These are phyloP conservation scores for Drosophila austrosaltans DNA, from an alignment of 2,888 invertebrate genomes.

Conservation along the genomic window DNA sequence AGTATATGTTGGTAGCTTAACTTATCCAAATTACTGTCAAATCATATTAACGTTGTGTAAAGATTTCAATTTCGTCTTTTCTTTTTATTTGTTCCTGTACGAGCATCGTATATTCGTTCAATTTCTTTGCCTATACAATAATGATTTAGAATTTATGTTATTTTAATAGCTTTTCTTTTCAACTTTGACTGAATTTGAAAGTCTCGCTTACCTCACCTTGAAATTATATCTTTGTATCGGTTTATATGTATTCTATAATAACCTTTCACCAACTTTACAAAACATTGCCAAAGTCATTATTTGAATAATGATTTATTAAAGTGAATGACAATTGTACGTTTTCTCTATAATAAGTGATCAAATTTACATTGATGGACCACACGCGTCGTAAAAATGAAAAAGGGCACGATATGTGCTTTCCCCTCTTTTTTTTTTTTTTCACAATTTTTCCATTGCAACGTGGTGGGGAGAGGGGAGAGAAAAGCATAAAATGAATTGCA, in stretches of 20 bases:
- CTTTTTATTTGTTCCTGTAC: not conserved
- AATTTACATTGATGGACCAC: not conserved
- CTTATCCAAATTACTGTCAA: conserved; percentile 2
- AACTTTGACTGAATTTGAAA: too few species aligned
- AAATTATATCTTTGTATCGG: not conserved
- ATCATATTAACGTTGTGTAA: not conserved
- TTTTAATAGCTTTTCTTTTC: too few species aligned
- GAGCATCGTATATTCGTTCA: too few species aligned
- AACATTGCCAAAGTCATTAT: not conserved
- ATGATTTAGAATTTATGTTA: too few species aligned
- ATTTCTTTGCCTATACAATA: too few species aligned
- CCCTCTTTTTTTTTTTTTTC: not conserved
- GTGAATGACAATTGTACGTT: not conserved
- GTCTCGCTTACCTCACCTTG: too few species aligned
- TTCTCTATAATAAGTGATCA: not conserved
- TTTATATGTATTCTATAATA: not conserved
- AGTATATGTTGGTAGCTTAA: not conserved
- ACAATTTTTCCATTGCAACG: not conserved
- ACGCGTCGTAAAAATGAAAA: not conserved
- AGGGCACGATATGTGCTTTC: not conserved
- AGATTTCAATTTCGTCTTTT: not conserved
- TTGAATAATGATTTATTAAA: not conserved
- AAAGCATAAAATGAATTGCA: conserved; percentile 3
- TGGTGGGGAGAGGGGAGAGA: too few species aligned
- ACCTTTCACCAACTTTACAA: not conserved